Base-by-base conservation (phyloP, 1,140 invertebrate species). In the Formica exsecta region DNA sequence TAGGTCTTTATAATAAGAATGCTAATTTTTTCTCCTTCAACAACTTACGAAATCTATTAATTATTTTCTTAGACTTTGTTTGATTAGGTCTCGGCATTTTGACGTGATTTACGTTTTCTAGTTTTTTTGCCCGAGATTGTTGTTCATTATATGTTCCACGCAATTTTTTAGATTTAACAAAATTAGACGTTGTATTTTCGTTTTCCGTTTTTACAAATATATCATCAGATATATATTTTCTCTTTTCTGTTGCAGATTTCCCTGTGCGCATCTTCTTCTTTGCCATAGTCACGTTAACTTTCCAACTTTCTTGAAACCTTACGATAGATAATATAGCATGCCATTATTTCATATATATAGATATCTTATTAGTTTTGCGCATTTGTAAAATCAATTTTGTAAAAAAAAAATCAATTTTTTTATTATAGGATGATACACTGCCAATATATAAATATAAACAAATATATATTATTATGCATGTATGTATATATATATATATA, bases 241-340 rank as follows among this genome's bases (percentile, higher is more conserved):
- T 38, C 0, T 57, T 13, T 3, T 57, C 38, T n/a, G 16, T 61
- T 61, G 25, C 19, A 71, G 1, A 73, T 71, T 71, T 73, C 11
- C 13, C 9, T 44, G 19, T 38, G 1, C 44, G 44, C 5, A 19
- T 61, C 22, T 81, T 81, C 25, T 59, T 16, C 13, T 57, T 68
- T 68, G 9, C 11, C 29, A 19, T 32, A 29, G 8, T 19, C 19
- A 16, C 5, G 4, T 29, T 25, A n/a, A 68, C 16, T 68, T 54
- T 25, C 11, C 73, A 73, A 13, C 54, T 59, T 59, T 70, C 57
- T 73, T 66, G 66, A 81, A 81, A 73, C 25, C 79, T 81, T 41
- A 8, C 32, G 2, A 11, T 38, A 59, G 1, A 81, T 9, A 25
- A 70, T 11, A 41, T n/a, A 32, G 0, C 25, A 71, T 3, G 1